Percentiles rank a stretch among this genome's conserved stretches.
phyloP scores from a whole-genome alignment of 1,140 invertebrate species.

The Rhagoletis zephyria region DNA sequence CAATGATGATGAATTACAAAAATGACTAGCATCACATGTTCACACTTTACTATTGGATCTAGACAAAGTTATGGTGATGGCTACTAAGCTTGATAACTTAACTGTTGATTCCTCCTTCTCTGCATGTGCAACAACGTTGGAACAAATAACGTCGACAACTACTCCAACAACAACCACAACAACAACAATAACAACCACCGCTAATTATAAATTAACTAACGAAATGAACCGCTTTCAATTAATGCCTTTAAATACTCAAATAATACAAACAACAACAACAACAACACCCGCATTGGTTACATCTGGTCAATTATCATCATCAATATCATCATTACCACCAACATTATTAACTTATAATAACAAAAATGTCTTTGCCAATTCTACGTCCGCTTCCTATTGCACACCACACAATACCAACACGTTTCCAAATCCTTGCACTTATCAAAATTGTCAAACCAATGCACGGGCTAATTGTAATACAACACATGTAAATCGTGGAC shows the following conservation, averaged over 20 bases:
- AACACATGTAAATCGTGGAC: not conserved
- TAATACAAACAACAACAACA: slow-evolving; percentile 58
- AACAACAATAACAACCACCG: slow-evolving; percentile 53
- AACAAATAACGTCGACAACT: slow-evolving; percentile 25
- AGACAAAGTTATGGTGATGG: slow-evolving; percentile 75
- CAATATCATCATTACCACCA: not conserved
- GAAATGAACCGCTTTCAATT: slow-evolving; percentile 26
- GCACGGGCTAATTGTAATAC: not conserved
- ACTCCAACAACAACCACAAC: not conserved
- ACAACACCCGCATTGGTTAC: slow-evolving; percentile 59
- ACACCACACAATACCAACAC: not conserved
- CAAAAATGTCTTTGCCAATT: not conserved
- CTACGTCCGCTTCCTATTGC: not conserved
- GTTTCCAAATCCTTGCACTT: not conserved
- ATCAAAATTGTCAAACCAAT: slow-evolving; percentile 18
- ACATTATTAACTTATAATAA: slow-evolving; percentile 22
- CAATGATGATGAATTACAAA: slow-evolving; percentile 69
- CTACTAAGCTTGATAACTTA: slow-evolving; percentile 73
- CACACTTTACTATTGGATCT: slow-evolving; percentile 79
- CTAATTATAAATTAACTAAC: slow-evolving; percentile 57
- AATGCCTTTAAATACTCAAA: slow-evolving; percentile 57
- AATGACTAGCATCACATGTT: slow-evolving; percentile 76
- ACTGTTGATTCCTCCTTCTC: slow-evolving; percentile 71
- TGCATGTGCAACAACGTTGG: slow-evolving; percentile 46
- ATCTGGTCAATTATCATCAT: not conserved